Conservation (phyloP, 2,113 vertebrate genomes). For the Atrichornis clamosus region DNA sequence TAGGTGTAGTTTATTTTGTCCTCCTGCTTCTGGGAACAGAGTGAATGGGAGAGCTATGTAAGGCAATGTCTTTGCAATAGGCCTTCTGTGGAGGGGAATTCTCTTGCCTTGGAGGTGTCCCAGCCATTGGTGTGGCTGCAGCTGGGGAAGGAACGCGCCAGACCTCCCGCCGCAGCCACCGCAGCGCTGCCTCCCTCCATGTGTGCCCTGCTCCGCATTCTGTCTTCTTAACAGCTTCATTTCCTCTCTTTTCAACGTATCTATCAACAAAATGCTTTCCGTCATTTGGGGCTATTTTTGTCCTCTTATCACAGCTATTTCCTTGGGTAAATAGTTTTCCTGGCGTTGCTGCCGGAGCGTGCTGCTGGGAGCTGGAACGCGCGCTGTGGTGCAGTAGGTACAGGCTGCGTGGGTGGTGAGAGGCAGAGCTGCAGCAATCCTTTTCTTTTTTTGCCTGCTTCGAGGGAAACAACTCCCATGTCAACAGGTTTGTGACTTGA, state of each 20-base stretch:
- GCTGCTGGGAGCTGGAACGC: conserved; percentile 1
- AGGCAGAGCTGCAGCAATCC: neutral
- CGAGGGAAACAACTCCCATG: neutral
- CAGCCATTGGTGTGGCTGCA: neutral
- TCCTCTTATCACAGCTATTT: conserved; percentile 78
- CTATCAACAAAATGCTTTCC: conserved; percentile 64
- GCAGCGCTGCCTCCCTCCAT: neutral
- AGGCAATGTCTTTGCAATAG: neutral
- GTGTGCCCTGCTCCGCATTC: neutral
- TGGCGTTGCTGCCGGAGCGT: conserved; percentile 61
- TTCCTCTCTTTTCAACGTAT: conserved; percentile 71
- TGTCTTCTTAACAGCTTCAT: conserved; percentile 65
- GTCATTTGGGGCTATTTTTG: conserved; percentile 79
- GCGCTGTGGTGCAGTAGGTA: neutral
- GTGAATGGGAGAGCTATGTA: neutral
- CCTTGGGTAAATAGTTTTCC: conserved; percentile 77
- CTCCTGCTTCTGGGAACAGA: neutral
- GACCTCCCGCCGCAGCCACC: neutral
- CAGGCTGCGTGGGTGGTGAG: neutral
- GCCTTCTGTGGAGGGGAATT: neutral
- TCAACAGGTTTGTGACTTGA: neutral
- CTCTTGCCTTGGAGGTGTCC: neutral
- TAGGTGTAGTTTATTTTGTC: neutral
- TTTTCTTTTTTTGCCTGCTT: neutral
- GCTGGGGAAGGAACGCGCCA: neutral